Evolutionary conservation across 2,113 vertebrate species (phyloP), one percentile per base, ranked within the genome.

Genomic region (Cryptomyrus ogoouensis): DNA sequence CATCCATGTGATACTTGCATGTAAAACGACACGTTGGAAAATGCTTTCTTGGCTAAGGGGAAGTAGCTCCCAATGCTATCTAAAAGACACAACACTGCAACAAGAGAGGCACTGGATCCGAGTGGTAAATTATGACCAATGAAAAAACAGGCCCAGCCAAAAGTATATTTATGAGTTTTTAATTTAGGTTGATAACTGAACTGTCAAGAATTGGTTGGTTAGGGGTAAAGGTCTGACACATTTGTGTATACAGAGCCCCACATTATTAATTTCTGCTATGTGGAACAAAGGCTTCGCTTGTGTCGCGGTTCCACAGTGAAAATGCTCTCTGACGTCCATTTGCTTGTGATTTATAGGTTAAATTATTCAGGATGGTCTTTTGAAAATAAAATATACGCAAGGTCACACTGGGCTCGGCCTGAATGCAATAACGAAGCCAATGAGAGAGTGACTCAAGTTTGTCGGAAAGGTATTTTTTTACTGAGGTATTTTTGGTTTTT

Each of bases 301-400:
- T 15, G 19, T 17, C 19, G 12, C 74, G 42, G 74, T 80, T 80
- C 42, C 35, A 80, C n/a, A 87, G 53, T 58, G 15, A 52, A 87
- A 87, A 35, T n/a, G n/a, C n/a, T 53, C 27, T 87, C n/a, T 1
- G 49, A 58, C 86, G 7, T 87, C 49, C 50, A 2, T 53, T 87
- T 35, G 50, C 47, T 53, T 10, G 50, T 87, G 49, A 56, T 87
- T 87, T 35, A 87, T 87, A 27, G 27, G 50, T 87, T 56, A 87
- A 53, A 87, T 80, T 87, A 53, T 35, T 87, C 86, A 87, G 86
- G 50, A 50, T 39, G 47, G 49, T 50, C 84, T 87, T 87, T 56
- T 0, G 13, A 87, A 53, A 39, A 87, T 17, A 53, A 87, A 56
- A 19, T 50, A 35, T 53, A 87, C 2, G 46, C 49, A 53, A 50